phyloP scores from a whole-genome alignment of 1,140 invertebrate genomes.

The Steinernema feltiae region DNA sequence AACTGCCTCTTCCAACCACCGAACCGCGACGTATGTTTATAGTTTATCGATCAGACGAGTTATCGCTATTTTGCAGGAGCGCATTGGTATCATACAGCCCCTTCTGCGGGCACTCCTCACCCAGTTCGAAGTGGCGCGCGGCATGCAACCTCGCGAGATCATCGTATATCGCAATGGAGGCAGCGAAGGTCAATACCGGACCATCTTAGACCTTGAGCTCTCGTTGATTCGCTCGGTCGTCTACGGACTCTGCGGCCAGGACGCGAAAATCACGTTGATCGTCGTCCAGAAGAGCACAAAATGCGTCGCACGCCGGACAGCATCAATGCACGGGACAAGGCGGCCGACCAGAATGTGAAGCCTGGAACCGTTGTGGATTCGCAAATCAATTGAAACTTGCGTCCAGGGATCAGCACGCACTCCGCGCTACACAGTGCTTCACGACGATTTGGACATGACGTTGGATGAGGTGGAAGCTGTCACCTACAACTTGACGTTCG shows the following conservation, averaged over 20 bases:
- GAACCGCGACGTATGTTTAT: neutral
- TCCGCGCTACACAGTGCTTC: constrained; percentile 13
- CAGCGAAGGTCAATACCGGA: constrained; percentile 74
- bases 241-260: neutral
- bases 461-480: neutral
- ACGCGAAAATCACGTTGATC: constrained; percentile 17
- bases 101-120: neutral
- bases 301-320: neutral
- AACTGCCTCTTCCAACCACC: constrained; percentile 25
- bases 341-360: constrained; percentile 6
- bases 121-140: constrained; percentile 18
- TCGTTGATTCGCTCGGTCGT: neutral
- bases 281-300: constrained; percentile 18
- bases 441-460: neutral
- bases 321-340: neutral
- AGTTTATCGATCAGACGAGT: neutral
- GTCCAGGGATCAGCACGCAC: constrained; percentile 15
- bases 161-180: constrained; percentile 68
- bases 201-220: constrained; percentile 59
- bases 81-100: constrained; percentile 13
- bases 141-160: neutral
- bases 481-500: neutral
- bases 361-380: constrained; percentile 4
- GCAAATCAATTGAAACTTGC: neutral
- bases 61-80: constrained; percentile 14